Conservation (phyloP, 2,888 invertebrate genomes). For the Andrena chrysosceles region DNA sequence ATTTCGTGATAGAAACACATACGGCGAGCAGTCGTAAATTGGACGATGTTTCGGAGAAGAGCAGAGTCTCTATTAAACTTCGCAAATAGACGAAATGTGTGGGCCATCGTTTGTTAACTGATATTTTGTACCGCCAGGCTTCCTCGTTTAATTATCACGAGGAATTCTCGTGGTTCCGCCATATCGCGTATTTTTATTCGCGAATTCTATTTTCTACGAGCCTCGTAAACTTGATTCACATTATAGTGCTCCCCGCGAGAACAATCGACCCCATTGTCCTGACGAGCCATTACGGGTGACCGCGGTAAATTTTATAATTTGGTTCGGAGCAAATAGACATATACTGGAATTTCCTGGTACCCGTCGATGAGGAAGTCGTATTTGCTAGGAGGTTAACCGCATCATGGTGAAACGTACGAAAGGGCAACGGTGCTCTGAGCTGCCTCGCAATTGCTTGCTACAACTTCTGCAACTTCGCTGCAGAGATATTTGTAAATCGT, state of each 20-base stretch:
- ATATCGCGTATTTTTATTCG: slow-evolving; percentile 31
- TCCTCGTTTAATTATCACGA: neutral
- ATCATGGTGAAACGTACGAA: slow-evolving; percentile 25
- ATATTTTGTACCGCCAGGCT: neutral
- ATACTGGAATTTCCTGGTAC: slow-evolving; percentile 23
- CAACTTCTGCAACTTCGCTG: slow-evolving; percentile 11
- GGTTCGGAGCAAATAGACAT: slow-evolving; percentile 39
- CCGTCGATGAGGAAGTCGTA: slow-evolving; percentile 36
- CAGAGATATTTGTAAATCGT: neutral
- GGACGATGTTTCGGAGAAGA: neutral
- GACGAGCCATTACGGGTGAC: slow-evolving; percentile 31
- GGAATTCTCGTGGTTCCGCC: neutral
- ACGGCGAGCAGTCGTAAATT: neutral
- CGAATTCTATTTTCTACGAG: slow-evolving; percentile 12
- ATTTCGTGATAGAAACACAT: neutral
- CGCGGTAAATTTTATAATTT: slow-evolving; percentile 52
- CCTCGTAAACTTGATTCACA: slow-evolving; percentile 42
- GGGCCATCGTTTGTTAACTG: neutral
- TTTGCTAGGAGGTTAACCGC: slow-evolving; percentile 40
- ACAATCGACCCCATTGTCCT: slow-evolving; percentile 37
- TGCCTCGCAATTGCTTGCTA: slow-evolving; percentile 19
- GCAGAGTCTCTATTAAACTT: neutral
- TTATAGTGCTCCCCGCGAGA: slow-evolving; percentile 1
- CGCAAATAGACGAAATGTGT: neutral
- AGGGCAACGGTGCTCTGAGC: slow-evolving; percentile 2